Conservation (phyloP, 2,888 invertebrate species). For the Oligia fasciuncula region DNA sequence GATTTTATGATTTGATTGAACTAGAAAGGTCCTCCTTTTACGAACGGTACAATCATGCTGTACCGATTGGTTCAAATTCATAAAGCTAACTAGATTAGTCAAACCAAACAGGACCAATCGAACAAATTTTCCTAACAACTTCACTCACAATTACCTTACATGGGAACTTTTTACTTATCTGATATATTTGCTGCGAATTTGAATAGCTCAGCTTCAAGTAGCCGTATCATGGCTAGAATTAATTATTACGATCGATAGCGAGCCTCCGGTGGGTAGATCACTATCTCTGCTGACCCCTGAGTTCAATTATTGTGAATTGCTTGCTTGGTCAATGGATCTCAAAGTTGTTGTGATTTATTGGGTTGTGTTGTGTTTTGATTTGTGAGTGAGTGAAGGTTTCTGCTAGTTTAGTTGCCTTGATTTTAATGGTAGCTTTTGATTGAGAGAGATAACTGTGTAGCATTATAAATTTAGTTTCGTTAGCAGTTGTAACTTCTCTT, state of each 20-base stretch:
- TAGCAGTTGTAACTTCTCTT: background rate
- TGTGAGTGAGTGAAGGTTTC: background rate
- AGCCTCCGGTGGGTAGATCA: conserved; percentile 73
- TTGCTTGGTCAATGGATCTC: conserved; percentile 59
- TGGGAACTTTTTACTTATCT: conserved; percentile 46
- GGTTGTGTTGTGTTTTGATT: conserved; percentile 9
- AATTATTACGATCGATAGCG: conserved; percentile 75
- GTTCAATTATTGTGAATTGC: conserved; percentile 75
- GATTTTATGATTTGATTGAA: background rate
- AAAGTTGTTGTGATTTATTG: conserved; percentile 60
- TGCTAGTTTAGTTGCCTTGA: background rate
- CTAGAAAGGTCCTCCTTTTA: background rate
- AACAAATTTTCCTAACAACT: conserved; percentile 13
- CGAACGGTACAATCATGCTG: background rate
- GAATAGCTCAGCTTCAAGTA: conserved; percentile 60
- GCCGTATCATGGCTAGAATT: conserved; percentile 71
- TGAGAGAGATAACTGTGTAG: background rate
- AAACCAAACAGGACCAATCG: background rate
- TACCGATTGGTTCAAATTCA: background rate
- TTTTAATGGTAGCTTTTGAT: background rate
- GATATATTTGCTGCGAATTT: conserved; percentile 49
- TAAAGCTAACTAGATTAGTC: background rate
- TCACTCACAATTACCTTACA: conserved; percentile 41
- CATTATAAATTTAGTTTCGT: background rate
- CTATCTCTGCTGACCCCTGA: conserved; percentile 74